Percentiles rank a stretch among this genome's conserved stretches.
phyloP scores from a whole-genome alignment of 2,113 vertebrate species.

The Meles meles region DNA sequence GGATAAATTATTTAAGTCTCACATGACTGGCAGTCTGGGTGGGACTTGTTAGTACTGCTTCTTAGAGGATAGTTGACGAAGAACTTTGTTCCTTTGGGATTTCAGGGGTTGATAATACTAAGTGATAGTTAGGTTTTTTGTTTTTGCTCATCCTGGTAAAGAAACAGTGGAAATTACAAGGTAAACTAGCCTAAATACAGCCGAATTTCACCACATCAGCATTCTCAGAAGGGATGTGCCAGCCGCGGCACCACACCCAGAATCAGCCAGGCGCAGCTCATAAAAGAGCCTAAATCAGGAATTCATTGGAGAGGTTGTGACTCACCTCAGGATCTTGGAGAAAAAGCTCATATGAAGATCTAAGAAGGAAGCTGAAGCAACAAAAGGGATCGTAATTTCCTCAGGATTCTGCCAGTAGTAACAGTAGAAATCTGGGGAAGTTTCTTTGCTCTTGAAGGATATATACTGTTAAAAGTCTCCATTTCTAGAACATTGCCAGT shows the following conservation, averaged over 20 bases:
- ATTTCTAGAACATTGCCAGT: not conserved
- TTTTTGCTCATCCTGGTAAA: conserved; percentile 23
- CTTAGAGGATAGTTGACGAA: not conserved
- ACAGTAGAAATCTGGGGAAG: not conserved
- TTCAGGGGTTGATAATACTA: not conserved
- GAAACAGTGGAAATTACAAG: conserved; percentile 44
- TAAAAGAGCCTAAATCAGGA: not conserved
- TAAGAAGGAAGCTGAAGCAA: not conserved
- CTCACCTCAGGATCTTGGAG: conserved; percentile 34
- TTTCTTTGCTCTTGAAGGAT: not conserved
- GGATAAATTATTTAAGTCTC: not conserved
- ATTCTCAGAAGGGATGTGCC: conserved; percentile 22
- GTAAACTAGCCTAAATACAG: not conserved
- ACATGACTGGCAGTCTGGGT: not conserved
- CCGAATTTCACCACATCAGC: conserved; percentile 11
- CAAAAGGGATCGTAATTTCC: not conserved
- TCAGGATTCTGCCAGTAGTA: not conserved
- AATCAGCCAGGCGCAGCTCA: not conserved
- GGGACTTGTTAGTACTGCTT: not conserved
- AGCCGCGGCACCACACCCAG: conserved; percentile 31
- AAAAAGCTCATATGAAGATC: conserved; percentile 12
- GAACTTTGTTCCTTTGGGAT: conserved; percentile 1
- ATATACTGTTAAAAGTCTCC: not conserved
- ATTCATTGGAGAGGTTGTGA: not conserved
- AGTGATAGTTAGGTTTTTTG: not conserved